Base-by-base conservation (phyloP, 2,113 vertebrate species). In the Picathartes gymnocephalus region DNA sequence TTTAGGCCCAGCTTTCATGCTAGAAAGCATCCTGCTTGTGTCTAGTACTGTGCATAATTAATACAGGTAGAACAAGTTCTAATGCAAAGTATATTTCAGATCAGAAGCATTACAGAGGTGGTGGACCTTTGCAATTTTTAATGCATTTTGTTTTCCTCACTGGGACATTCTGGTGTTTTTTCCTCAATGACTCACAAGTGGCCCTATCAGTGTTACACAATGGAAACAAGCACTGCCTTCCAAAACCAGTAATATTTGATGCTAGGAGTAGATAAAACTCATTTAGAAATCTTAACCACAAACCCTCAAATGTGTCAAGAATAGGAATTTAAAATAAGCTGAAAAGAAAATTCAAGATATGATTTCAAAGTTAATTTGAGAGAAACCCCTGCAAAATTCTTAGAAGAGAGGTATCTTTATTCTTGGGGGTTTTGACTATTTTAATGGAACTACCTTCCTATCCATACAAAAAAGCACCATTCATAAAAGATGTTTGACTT, bases 1-100 rank as follows among this genome's bases (percentile, higher is more conserved):
- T 93, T 94, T 73, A 93, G 48, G 28, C 71, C 79, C 40, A 68
- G 61, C 57, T 89, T 94, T 84, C 64, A 92, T 24, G 73, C 54
- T 64, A 66, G 69, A 74, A 88, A 95, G 72, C 64, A 89, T 64
- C 51, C 69, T 83, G 33, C 40, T 58, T 47, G 13, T 88, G 83
- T 71, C 73, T 86, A 77, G 53, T 70, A 39, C 53, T 73, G 53
- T 42, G 50, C 58, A 81, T 92, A 95, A 94, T 72, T 85, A 70
- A 84, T 39, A 88, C 80, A 77, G 51, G 77, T 44, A 86, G 51
- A 96, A 92, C 81, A 66, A 90, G 91, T 92, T 88, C 74, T 88
- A 39, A 88, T 86, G 88, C 81, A 86, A 84, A 92, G 53, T 30
- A 1, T 39, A 64, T 71, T 84, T 93, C 72, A 84, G 51, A 76